These are phyloP conservation scores for Standfussiana lucernea DNA, from an alignment of 2,888 invertebrate genomes.

Conservation along the genomic window DNA sequence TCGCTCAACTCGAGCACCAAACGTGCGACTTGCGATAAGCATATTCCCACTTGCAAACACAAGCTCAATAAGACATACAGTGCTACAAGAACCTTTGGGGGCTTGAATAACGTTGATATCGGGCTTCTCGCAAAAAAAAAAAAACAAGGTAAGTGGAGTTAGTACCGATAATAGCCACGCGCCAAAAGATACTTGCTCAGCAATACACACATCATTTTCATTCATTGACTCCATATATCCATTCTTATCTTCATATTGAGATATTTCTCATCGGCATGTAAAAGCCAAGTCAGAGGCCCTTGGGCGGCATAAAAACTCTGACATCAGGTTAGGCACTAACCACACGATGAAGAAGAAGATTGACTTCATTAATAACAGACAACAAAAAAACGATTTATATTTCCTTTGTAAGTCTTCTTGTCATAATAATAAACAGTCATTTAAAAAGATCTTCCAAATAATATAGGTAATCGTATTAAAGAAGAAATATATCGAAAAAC, in stretches of 20 bases:
- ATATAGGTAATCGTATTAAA: neutral
- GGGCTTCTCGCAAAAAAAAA: neutral
- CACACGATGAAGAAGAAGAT: no score
- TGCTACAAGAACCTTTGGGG: neutral
- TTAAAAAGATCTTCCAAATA: neutral
- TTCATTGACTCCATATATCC: neutral
- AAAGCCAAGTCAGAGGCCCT: no score
- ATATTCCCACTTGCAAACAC: neutral
- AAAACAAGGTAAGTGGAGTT: neutral
- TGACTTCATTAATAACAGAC: no score
- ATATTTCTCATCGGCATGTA: no score
- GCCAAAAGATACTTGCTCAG: neutral
- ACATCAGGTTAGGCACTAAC: no score
- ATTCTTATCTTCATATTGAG: no score
- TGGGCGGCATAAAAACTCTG: no score
- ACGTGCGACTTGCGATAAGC: neutral
- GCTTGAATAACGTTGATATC: neutral
- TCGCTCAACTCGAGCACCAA: neutral
- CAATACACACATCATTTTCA: neutral
- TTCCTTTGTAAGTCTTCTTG: neutral
- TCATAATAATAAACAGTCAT: neutral
- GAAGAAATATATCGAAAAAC: constrained; percentile 6
- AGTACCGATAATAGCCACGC: neutral
- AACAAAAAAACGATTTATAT: neutral
- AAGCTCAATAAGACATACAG: neutral